Evolutionary conservation across 2,797 vertebrate genomes (phyloP).

Genomic region (Phalanger gymnotis): DNA sequence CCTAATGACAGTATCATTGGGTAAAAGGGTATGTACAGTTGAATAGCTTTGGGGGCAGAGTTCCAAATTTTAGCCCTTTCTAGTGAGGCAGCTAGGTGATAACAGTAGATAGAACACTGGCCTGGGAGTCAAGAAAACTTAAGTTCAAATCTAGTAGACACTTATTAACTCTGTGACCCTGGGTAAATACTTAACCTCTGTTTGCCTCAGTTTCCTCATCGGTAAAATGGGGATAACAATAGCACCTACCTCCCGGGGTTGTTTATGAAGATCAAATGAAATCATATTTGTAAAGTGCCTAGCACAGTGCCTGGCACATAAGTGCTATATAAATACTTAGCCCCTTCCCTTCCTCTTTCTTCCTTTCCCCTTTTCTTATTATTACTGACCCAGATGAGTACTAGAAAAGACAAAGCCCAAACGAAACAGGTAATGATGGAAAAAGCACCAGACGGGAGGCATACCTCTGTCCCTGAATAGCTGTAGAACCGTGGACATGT

Average conservation of each 20-base stretch:
- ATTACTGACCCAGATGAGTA: not conserved
- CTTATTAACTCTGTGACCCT: not conserved
- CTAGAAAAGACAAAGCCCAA: not conserved
- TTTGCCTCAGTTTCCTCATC: not conserved
- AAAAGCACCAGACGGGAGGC: not conserved
- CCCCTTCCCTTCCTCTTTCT: not conserved
- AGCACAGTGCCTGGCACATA: not conserved
- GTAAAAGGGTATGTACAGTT: not conserved
- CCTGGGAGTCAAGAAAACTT: not conserved
- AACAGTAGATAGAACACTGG: not conserved
- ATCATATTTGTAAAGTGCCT: not conserved
- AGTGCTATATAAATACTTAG: not conserved
- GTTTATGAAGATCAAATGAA: not conserved
- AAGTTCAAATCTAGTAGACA: not conserved
- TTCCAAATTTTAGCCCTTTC: not conserved
- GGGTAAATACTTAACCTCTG: not conserved
- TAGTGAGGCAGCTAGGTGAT: not conserved
- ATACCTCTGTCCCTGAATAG: not conserved
- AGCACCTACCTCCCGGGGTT: not conserved
- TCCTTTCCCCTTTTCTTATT: not conserved
- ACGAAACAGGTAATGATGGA: not conserved
- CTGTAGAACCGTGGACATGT: too few relatives aligned
- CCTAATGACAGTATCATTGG: not conserved
- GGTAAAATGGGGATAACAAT: not conserved
- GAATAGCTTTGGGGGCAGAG: not conserved